These are phyloP conservation scores for Zelostemma sp. DNA, from an alignment of 1,140 invertebrate genomes.

Conservation along the genomic window DNA sequence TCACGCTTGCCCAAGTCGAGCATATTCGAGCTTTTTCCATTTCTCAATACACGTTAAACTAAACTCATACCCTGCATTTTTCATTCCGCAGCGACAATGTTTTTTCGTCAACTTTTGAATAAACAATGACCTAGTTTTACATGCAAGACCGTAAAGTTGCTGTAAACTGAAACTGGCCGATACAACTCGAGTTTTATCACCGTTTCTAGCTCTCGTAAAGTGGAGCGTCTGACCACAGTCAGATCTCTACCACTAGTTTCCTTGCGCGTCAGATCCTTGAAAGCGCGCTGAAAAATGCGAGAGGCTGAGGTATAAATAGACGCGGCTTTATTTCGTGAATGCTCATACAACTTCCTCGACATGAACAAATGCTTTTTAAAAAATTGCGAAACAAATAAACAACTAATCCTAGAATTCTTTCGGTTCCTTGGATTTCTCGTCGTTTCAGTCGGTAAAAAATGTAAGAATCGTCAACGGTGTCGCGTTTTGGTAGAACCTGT, in stretches of 20 bases:
- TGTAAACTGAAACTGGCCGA: background rate
- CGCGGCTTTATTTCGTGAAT: too few relatives aligned
- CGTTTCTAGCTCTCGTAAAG: slow-evolving; percentile 1
- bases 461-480: background rate
- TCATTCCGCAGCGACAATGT: slow-evolving; percentile 16
- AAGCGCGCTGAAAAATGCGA: slow-evolving; percentile 3
- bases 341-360: too few relatives aligned
- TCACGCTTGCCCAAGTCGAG: slow-evolving; percentile 32
- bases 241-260: slow-evolving; percentile 52
- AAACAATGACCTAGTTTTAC: background rate
- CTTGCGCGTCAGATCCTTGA: slow-evolving; percentile 8
- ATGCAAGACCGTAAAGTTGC: background rate
- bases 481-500: background rate
- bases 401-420: too few relatives aligned
- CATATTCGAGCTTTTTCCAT: slow-evolving; percentile 27
- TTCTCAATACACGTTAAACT: slow-evolving; percentile 16
- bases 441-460: too few relatives aligned
- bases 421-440: too few relatives aligned
- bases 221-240: slow-evolving; percentile 49
- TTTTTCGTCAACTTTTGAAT: slow-evolving; percentile 11
- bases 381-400: too few relatives aligned
- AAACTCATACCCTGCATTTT: slow-evolving; percentile 25
- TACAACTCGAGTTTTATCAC: too few relatives aligned
- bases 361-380: too few relatives aligned
- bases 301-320: too few relatives aligned